Base-by-base conservation (phyloP, 35 echinoderm and acorn worm genomes). In the Holothuria glaberrima region DNA sequence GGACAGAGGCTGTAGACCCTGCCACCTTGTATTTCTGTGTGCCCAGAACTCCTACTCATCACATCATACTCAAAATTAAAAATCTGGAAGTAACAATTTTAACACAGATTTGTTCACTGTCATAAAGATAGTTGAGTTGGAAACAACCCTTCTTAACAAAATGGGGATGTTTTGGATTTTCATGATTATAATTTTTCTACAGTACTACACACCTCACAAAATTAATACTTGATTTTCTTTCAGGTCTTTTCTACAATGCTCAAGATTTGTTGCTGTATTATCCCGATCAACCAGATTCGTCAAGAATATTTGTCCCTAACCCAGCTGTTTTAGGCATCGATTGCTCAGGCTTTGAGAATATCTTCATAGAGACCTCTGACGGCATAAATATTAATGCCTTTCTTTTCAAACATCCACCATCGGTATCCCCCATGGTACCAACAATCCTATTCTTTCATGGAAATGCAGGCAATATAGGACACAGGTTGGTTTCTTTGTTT, bases 391-490 rank as follows among this genome's bases (percentile, higher is more conserved):
- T 99, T 34, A 95, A 90, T 91, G 97, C 89, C 64, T 67, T 95
- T 31, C 79, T 99, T 27, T 82, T 99, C 22, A 99, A 99, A 35
- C 97, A 99, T 46, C 48, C 80, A 57, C 79, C 93, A 22, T 58
- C 82, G n/a, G 57, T 88, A 13, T 66, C 74, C 2, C 14, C 93
- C 26, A 45, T 81, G 71, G 88, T 89, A 16, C 97, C 97, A 57
- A 99, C 97, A 21, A 83, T 99, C 54, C 28, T 99, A 20, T 99
- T 99, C 84, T 86, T 99, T 29, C 97, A 99, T 93, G 97, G 97
- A 33, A 99, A 99, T 86, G 97, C 97, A 29, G 97, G 97, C 4
- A 99, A 99, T 88, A 91, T 99, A 61, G 97, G 93, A 13, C 97
- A 99, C 82, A 95, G 97, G 97, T 99, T 86, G 48, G 94, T 73